Evolutionary conservation across 2,888 invertebrate genomes (phyloP).

Genomic region (Phorcus lineatus): DNA sequence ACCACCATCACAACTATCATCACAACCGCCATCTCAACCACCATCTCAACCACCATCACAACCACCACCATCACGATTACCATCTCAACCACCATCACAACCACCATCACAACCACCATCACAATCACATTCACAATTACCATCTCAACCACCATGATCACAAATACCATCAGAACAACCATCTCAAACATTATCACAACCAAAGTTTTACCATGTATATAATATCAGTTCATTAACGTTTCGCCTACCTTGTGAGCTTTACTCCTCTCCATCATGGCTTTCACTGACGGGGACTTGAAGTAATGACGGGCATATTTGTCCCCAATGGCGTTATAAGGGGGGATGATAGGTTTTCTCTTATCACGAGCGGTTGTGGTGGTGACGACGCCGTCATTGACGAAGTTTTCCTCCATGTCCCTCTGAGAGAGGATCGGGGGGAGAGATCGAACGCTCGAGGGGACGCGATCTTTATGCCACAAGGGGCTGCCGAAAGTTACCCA

Average conservation of each 20-base stretch:
- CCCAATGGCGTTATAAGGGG: constrained; percentile 62
- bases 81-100: neutral
- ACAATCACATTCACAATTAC: neutral
- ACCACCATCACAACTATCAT: too few relatives aligned
- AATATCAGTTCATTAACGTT: neutral
- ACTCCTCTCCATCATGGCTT: constrained; percentile 48
- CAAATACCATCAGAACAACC: too few relatives aligned
- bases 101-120: neutral
- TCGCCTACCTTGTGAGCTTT: constrained; percentile 35
- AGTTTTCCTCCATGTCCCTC: constrained; percentile 45
- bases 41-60: neutral
- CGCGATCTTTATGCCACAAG: constrained; percentile 55
- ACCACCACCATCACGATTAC: neutral
- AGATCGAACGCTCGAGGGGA: constrained; percentile 47
- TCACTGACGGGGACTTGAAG: constrained; percentile 62
- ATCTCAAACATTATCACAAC: neutral
- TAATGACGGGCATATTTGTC: constrained; percentile 66
- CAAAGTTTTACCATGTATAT: neutral
- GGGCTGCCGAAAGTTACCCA: constrained; percentile 64
- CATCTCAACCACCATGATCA: neutral
- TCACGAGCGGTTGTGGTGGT: constrained; percentile 5
- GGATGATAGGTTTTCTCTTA: constrained; percentile 65
- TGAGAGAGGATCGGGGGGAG: constrained; percentile 39
- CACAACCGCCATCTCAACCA: too few relatives aligned
- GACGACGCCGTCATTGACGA: constrained; percentile 59